A percentile compares a stretch with the other conserved stretches of the same genome.
Conservation (phyloP, 2,113 vertebrate species). For the Amphiprion percula region DNA sequence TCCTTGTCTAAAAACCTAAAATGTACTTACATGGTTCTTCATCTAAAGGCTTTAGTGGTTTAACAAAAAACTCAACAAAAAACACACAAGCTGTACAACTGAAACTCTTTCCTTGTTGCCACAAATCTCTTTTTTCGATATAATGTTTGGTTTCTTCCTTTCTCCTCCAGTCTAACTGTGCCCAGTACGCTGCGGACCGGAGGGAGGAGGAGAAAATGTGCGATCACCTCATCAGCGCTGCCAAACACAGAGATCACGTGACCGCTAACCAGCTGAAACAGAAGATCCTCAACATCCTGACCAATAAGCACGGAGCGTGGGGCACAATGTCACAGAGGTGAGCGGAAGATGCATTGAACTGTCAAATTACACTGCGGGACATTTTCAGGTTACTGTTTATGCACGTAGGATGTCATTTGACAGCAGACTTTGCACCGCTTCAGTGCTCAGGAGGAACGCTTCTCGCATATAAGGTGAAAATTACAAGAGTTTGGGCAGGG, state of each 20-base stretch:
- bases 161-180: conserved; percentile 91
- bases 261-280: conserved; percentile 99
- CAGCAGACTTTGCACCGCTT: background rate
- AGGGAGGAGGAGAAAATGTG: conserved; percentile 99
- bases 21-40: too few relatives aligned
- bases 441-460: background rate
- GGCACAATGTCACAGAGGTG: conserved; percentile 96
- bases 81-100: too few relatives aligned
- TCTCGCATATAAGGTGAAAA: too few relatives aligned
- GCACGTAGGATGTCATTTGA: background rate
- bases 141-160: background rate
- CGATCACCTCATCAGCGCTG: conserved; percentile 98
- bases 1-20: background rate
- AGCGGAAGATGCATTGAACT: background rate
- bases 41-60: too few relatives aligned
- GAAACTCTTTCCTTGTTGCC: too few relatives aligned
- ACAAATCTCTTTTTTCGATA: background rate
- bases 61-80: too few relatives aligned
- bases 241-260: conserved; percentile 97
- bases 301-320: conserved; percentile 99
- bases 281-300: conserved; percentile 99
- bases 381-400: background rate
- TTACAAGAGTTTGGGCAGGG: too few relatives aligned
- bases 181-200: conserved; percentile 96
- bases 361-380: background rate